These are phyloP conservation scores for Baccha elongata DNA, from an alignment of 2,888 invertebrate genomes.

Conservation along the genomic window DNA sequence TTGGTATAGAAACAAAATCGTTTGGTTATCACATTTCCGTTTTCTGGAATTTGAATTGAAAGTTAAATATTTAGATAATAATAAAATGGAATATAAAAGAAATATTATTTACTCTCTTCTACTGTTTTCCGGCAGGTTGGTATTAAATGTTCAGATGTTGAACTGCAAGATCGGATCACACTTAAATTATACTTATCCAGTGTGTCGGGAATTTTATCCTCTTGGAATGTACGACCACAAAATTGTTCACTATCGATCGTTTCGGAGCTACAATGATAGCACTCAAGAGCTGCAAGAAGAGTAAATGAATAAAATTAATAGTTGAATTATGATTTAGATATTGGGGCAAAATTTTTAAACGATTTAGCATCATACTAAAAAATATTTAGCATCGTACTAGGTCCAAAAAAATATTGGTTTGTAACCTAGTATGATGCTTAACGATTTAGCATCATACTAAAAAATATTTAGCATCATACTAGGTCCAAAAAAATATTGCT, in stretches of 20 bases:
- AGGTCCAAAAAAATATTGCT: no score
- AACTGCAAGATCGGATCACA: conserved; percentile 78
- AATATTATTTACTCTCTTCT: conserved; percentile 78
- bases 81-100: not conserved
- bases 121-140: conserved; percentile 81
- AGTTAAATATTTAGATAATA: not conserved
- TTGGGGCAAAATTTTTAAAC: no score
- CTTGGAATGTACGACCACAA: conserved; percentile 78
- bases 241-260: conserved; percentile 80
- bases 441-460: no score
- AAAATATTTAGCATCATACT: no score
- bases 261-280: conserved; percentile 81
- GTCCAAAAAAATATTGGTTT: no score
- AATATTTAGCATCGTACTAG: no score
- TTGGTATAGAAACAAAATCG: conserved; percentile 81
- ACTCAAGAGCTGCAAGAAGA: conserved; percentile 76
- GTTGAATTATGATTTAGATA: no score
- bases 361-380: no score
- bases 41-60: conserved; percentile 53
- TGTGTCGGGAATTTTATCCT: conserved; percentile 78
- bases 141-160: conserved; percentile 79
- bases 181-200: conserved; percentile 78
- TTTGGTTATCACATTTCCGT: conserved; percentile 79
- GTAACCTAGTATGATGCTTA: no score
- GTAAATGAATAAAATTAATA: no score